phyloP scores from a whole-genome alignment of 2,888 invertebrate species.

The Calameuta pallipes region DNA sequence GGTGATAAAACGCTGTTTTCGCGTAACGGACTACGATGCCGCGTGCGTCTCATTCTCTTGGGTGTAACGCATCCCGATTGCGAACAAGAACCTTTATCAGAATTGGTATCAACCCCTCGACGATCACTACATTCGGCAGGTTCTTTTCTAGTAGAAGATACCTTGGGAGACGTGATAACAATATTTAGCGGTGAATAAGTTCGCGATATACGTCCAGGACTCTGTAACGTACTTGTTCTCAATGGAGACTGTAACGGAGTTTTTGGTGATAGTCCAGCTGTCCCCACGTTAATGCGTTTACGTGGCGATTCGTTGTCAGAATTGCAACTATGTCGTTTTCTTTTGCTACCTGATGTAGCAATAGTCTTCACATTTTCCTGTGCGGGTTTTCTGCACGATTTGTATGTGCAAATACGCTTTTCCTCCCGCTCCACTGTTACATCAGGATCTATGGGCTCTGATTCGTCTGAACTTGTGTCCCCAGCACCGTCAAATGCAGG shows the following conservation, averaged over 20 bases:
- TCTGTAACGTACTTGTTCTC: constrained; percentile 36
- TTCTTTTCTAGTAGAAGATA: constrained; percentile 23
- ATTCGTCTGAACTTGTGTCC: constrained; percentile 43
- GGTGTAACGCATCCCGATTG: background rate
- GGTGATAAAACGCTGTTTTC: background rate
- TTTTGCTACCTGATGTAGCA: constrained; percentile 36
- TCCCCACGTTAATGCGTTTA: constrained; percentile 32
- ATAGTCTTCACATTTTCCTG: constrained; percentile 20
- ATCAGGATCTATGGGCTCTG: constrained; percentile 41
- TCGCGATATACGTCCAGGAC: constrained; percentile 43
- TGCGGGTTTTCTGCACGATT: constrained; percentile 14
- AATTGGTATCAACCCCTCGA: background rate
- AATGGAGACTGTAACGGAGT: constrained; percentile 40
- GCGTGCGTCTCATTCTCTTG: background rate
- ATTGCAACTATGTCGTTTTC: constrained; percentile 31
- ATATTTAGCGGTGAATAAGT: constrained; percentile 57
- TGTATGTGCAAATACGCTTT: constrained; percentile 49
- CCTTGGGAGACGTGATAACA: constrained; percentile 53
- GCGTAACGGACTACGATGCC: background rate
- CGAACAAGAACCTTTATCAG: background rate
- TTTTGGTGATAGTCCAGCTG: constrained; percentile 23
- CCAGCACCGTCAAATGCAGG: constrained; percentile 52
- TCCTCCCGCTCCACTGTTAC: constrained; percentile 46
- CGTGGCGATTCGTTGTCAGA: constrained; percentile 21
- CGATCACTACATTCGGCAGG: background rate